Evolutionary conservation across 2,113 vertebrate genomes (phyloP).

Genomic region (Myotis davidii): DNA sequence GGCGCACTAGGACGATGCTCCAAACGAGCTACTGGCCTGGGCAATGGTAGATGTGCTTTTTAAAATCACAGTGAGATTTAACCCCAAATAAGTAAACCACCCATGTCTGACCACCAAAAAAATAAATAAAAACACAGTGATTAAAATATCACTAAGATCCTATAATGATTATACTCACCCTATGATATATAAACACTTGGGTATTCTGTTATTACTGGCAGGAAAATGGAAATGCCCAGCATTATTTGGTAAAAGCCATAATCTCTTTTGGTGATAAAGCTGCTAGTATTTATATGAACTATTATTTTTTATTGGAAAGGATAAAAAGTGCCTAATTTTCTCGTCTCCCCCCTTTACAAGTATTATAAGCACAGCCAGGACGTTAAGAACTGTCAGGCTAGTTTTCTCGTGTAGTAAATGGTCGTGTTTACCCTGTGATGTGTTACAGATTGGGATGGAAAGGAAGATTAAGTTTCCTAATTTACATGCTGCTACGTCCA

Average conservation of each 20-base stretch:
- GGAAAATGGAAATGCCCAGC: background rate
- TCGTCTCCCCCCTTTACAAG: background rate
- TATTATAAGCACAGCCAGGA: background rate
- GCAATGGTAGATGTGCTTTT: background rate
- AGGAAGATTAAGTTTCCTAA: background rate
- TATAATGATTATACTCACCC: background rate
- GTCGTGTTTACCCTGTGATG: background rate
- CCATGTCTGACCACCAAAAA: too few species aligned
- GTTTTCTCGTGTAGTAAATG: background rate
- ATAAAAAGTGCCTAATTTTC: conserved; percentile 11
- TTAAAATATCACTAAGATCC: background rate
- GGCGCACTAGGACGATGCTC: too few species aligned
- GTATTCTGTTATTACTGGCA: background rate
- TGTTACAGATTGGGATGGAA: background rate
- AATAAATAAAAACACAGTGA: background rate
- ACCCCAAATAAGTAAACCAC: too few species aligned
- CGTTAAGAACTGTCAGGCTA: background rate
- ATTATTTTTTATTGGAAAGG: background rate
- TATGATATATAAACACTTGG: background rate
- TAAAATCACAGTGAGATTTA: too few species aligned
- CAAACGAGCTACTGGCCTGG: too few species aligned
- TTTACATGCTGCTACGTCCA: background rate
- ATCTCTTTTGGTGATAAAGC: conserved; percentile 25
- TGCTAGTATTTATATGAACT: conserved; percentile 21
- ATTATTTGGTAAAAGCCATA: background rate